Percentiles rank a stretch among this genome's conserved stretches.
phyloP scores from a whole-genome alignment of 1,140 invertebrate species.

The Drosophila subobscura region DNA sequence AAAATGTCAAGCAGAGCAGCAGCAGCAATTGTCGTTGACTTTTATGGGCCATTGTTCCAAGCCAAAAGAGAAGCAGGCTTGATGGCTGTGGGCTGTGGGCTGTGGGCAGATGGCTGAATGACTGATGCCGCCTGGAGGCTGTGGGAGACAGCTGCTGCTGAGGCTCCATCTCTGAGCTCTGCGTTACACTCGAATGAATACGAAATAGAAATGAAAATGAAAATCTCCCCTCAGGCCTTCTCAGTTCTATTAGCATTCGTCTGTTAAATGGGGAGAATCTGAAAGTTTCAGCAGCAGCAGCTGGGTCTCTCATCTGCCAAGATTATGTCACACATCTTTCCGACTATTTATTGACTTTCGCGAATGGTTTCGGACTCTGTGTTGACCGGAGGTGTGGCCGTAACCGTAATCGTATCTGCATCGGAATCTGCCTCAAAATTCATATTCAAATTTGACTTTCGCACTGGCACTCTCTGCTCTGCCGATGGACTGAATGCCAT shows the following conservation, averaged over 20 bases:
- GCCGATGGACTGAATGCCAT: conserved; percentile 31
- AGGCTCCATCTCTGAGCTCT: background rate
- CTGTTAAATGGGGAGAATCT: conserved; percentile 35
- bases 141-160: background rate
- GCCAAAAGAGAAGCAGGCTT: conserved; percentile 1
- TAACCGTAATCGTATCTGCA: no score
- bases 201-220: conserved; percentile 49
- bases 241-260: conserved; percentile 43
- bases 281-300: background rate
- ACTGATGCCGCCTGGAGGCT: no score
- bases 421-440: conserved; percentile 11
- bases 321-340: conserved; percentile 38
- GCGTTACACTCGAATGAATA: conserved; percentile 28
- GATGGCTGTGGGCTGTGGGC: no score
- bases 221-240: background rate
- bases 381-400: conserved; percentile 25
- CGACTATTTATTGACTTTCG: conserved; percentile 17
- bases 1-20: conserved; percentile 58
- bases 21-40: conserved; percentile 37
- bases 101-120: background rate
- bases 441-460: conserved; percentile 42
- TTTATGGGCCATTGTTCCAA: conserved; percentile 47
- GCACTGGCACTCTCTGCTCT: conserved; percentile 28
- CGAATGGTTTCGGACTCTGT: background rate
- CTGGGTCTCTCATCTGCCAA: background rate